These are phyloP conservation scores for Caenorhabditis parvicauda DNA, from an alignment of 2,888 invertebrate genomes.

Conservation along the genomic window DNA sequence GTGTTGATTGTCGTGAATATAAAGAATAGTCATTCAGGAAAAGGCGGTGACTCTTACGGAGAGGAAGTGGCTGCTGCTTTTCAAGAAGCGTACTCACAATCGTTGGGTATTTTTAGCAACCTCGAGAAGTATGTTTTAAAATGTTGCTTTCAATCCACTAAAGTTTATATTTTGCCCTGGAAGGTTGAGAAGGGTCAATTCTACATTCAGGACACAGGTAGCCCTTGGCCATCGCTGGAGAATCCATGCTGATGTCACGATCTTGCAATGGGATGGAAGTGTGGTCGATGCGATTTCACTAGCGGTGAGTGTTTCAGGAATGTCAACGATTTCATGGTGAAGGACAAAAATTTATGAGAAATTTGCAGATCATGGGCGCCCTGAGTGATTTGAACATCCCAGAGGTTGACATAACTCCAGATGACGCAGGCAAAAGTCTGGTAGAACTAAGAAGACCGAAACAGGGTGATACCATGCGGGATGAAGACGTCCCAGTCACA, in stretches of 20 bases:
- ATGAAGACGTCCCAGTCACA: constrained; percentile 27
- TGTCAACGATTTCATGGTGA: background rate
- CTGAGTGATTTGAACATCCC: constrained; percentile 46
- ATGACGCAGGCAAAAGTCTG: constrained; percentile 46
- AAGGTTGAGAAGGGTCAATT: background rate
- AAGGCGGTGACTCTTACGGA: constrained; percentile 88
- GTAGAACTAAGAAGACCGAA: constrained; percentile 40
- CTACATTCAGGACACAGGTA: constrained; percentile 36
- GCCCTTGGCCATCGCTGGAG: constrained; percentile 47
- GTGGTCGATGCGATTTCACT: constrained; percentile 89
- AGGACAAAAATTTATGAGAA: background rate
- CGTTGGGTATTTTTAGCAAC: constrained; percentile 71
- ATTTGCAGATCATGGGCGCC: constrained; percentile 47
- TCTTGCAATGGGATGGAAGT: constrained; percentile 92
- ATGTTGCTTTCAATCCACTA: too few relatives aligned
- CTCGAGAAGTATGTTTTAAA: constrained; percentile 29
- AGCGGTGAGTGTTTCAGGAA: constrained; percentile 67
- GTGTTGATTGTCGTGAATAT: background rate
- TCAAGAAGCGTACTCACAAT: constrained; percentile 72
- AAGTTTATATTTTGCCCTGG: background rate
- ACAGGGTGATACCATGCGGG: constrained; percentile 17
- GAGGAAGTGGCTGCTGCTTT: constrained; percentile 80
- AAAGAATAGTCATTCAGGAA: constrained; percentile 48
- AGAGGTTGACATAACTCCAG: constrained; percentile 41
- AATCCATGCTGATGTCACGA: constrained; percentile 55